Base-by-base conservation (phyloP, 2,797 vertebrate genomes). In the Pachyuromys duprasi region DNA sequence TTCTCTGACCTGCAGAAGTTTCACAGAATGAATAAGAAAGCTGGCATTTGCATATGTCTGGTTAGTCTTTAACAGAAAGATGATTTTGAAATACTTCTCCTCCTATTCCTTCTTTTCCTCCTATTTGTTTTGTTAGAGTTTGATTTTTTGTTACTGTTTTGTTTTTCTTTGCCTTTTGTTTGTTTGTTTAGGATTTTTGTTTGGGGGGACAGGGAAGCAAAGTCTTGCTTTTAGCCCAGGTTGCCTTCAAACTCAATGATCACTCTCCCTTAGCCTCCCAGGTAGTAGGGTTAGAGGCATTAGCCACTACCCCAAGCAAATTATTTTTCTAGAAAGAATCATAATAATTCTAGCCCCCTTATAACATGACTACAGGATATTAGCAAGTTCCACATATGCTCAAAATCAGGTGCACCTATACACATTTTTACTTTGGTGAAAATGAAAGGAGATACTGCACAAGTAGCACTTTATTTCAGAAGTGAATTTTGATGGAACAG, bases 401-500 rank as follows among this genome's bases (percentile, higher is more conserved):
- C 28, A 49, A 57, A 83, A 53, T 74, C 69, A 62, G 11, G 18
- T 69, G 5, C 70, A 33, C 3, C 7, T 75, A 5, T 5, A 5
- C 2, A n/a, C 49, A 49, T 49, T 49, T 49, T 49, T 2, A 94
- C 28, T 96, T 94, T 90, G 24, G 36, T 81, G 62, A 95, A 95
- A 94, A 95, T 94, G 81, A 91, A 93, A 95, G 45, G 78, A 95
- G 86, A 86, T 96, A 80, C 60, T 95, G 84, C 20, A 84, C 78
- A 42, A 88, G 89, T 88, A 97, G 63, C 53, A 91, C 55, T 96
- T 96, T 91, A 87, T 96, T 74, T 78, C 62, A 92, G 80, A 87
- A 96, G 80, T 94, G 81, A 93, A 80, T 95, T 96, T 94, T 95
- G 62, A 91, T 96, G 90, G 31, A 87, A 33, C 72, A 95, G 45